Conservation (phyloP, 1,140 invertebrate species). For the Antheraea mylitta region DNA sequence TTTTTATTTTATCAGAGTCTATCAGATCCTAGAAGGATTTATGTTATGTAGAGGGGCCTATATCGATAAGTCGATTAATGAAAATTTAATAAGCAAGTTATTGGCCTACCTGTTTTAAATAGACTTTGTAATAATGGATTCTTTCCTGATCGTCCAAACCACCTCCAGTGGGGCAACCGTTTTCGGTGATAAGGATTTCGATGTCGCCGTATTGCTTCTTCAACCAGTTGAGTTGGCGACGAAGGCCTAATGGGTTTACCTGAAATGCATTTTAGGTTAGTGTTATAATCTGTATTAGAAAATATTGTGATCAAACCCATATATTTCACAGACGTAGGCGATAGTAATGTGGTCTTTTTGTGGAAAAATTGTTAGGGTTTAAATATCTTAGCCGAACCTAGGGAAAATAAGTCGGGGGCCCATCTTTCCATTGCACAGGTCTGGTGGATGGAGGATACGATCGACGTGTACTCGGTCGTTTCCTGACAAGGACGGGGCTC, state of each 20-base stretch:
- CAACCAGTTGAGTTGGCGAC: constrained; percentile 78
- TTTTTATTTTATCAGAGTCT: background rate
- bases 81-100: constrained; percentile 2
- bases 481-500: too few relatives aligned
- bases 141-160: constrained; percentile 74
- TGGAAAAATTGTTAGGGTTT: too few relatives aligned
- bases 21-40: too few relatives aligned
- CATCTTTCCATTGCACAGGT: too few relatives aligned
- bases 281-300: background rate
- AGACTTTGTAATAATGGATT: constrained; percentile 67
- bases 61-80: background rate
- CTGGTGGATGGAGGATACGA: too few relatives aligned
- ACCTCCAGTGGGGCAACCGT: constrained; percentile 75
- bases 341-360: too few relatives aligned
- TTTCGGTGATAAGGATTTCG: constrained; percentile 81
- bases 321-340: too few relatives aligned
- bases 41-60: too few relatives aligned
- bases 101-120: constrained; percentile 46
- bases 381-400: too few relatives aligned
- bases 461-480: too few relatives aligned
- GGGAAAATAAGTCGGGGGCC: too few relatives aligned
- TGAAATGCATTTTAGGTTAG: constrained; percentile 17
- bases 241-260: constrained; percentile 77
- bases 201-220: constrained; percentile 36
- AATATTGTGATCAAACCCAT: background rate